Base-by-base conservation (phyloP, 2,797 vertebrate species). In the Melanotaenia trifasciata region DNA sequence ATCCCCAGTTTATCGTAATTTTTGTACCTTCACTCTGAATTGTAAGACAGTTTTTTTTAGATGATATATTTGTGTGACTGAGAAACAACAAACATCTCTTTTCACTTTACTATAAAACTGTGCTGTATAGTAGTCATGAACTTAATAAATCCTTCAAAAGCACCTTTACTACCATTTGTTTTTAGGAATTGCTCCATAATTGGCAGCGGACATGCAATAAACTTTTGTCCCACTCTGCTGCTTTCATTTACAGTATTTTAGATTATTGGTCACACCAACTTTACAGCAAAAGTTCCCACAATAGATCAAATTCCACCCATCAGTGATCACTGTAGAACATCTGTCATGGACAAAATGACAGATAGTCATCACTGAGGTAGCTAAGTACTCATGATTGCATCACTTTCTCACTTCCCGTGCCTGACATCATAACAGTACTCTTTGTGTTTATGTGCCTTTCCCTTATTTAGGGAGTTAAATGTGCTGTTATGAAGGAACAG, bases 331-430 rank as follows among this genome's bases (percentile, higher is more conserved):
- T 45, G 43, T 70, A 20, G 47, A 63, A 72, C 32, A 68, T 67
- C 58, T 70, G 64, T 72, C 78, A 32, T 28, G 16, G 58, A 47
- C 16, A 68, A 75, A 69, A 70, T 68, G 61, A 70, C 61, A 56
- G 61, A 70, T 1, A 33, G 66, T 69, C 70, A 68, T 65, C 35
- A 28, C 53, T 83, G 87, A 91, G 85, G 78, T 87, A 87, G 85
- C 67, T 77, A 57, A 38, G 64, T 82, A 69, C 68, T 60, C 58
- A 78, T 58, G 24, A 72, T 50, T 72, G 73, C 56, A 64, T 67
- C 20, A 63, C 32, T 80, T 60, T 66, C 28, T 43, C 18, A 5
- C 66, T 35, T 38, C 26, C 64, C 58, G 58, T 77, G 61, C 18
- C 50, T 16, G 7, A 40, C 58, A 32, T 53, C 47, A 67, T 24